A percentile compares a stretch with the other conserved stretches of the same genome.
Evolutionary conservation across 2,797 vertebrate genomes (phyloP).

Genomic region (Artibeus lituratus): DNA sequence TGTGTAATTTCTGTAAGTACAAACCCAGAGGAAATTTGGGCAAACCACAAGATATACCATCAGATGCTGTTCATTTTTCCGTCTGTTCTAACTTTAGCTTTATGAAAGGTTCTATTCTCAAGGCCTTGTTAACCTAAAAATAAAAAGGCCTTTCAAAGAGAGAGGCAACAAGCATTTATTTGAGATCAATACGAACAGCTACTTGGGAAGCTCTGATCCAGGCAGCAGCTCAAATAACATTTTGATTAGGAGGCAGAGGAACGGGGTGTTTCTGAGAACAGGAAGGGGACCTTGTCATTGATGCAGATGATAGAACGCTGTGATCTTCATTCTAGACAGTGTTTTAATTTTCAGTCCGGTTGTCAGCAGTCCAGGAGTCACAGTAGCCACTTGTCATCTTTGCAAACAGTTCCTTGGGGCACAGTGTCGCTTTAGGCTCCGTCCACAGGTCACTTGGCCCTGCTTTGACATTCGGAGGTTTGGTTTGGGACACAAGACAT

Average conservation of each 20-base stretch:
- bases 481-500: background rate
- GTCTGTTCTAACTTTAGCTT: background rate
- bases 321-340: background rate
- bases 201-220: background rate
- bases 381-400: background rate
- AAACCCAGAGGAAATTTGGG: background rate
- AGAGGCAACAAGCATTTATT: background rate
- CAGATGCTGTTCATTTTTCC: background rate
- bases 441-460: background rate
- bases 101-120: background rate
- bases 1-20: background rate
- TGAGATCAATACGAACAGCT: background rate
- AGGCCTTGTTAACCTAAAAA: background rate
- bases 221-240: background rate
- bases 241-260: background rate
- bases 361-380: background rate
- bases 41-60: background rate
- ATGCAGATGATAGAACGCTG: background rate
- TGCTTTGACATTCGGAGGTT: background rate
- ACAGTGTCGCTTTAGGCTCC: background rate
- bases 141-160: background rate
- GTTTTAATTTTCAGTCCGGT: background rate
- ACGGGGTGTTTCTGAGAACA: background rate
- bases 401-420: background rate
- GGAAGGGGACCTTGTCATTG: too few relatives aligned